Evolutionary conservation across 2,888 invertebrate species (phyloP).

Genomic region (Nymphalis c-album): DNA sequence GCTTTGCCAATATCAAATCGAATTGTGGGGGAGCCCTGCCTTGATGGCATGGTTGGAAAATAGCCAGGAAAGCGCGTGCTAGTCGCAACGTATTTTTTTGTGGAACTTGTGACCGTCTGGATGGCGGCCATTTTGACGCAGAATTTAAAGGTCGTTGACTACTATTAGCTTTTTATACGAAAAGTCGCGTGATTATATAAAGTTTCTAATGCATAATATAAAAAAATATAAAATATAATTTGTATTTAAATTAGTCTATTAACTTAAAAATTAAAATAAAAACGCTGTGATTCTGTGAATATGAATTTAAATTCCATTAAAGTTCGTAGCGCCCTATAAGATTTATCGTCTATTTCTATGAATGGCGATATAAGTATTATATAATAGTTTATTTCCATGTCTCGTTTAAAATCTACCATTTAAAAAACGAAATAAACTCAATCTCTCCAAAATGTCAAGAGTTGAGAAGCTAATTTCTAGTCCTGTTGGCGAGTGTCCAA

Average conservation of each 20-base stretch:
- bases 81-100: constrained; percentile 54
- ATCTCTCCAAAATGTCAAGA: constrained; percentile 26
- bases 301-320: background rate
- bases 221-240: too few species aligned
- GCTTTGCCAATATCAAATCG: constrained; percentile 7
- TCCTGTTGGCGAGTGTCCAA: constrained; percentile 62
- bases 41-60: constrained; percentile 51
- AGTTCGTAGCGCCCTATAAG: background rate
- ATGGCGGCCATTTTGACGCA: constrained; percentile 57
- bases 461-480: constrained; percentile 40
- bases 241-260: background rate
- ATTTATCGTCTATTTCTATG: constrained; percentile 13
- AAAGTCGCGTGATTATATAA: background rate
- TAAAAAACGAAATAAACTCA: constrained; percentile 23
- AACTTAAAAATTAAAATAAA: background rate
- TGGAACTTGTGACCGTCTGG: constrained; percentile 57
- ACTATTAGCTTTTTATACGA: constrained; percentile 12
- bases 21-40: constrained; percentile 31
- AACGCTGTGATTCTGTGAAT: background rate
- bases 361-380: constrained; percentile 19
- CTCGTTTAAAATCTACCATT: constrained; percentile 16
- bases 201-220: background rate
- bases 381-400: constrained; percentile 23
- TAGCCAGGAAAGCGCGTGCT: constrained; percentile 56
- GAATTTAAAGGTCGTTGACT: constrained; percentile 51